Evolutionary conservation across 2,797 vertebrate species (phyloP).

Genomic region (Acrossocheilus fasciatus): DNA sequence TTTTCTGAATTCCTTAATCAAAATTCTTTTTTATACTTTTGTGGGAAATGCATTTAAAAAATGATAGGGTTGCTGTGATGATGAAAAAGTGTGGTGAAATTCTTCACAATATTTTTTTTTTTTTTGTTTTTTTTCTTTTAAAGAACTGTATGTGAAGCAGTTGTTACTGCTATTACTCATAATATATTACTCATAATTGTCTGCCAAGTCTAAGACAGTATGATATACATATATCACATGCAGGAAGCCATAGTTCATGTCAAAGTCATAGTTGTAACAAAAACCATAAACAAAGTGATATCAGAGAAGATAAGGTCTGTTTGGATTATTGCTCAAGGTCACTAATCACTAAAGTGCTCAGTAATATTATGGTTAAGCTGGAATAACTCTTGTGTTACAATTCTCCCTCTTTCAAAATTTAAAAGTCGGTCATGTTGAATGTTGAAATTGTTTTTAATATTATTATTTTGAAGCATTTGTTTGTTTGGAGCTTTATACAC

Average conservation of each 20-base stretch:
- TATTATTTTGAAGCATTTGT: neutral
- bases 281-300: neutral
- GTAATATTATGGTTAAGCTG: neutral
- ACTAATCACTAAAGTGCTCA: neutral
- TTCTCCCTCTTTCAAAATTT: neutral
- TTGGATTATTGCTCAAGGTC: neutral
- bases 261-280: neutral
- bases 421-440: neutral
- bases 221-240: neutral
- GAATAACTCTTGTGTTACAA: neutral
- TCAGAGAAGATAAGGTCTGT: neutral
- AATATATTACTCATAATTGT: neutral
- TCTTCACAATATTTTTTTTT: neutral
- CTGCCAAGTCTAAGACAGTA: neutral
- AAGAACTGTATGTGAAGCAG: neutral
- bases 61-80: neutral
- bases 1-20: neutral
- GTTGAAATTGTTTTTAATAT: neutral
- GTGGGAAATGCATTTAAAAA: neutral
- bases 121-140: neutral
- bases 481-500: constrained; percentile 13
- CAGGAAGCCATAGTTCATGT: neutral
- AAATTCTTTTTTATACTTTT: neutral
- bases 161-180: neutral
- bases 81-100: neutral